A percentile compares a stretch with the other conserved stretches of the same genome.
Evolutionary conservation across 64 coral and sea anemone species (phyloP).

Genomic region (Exaiptasia diaphana): DNA sequence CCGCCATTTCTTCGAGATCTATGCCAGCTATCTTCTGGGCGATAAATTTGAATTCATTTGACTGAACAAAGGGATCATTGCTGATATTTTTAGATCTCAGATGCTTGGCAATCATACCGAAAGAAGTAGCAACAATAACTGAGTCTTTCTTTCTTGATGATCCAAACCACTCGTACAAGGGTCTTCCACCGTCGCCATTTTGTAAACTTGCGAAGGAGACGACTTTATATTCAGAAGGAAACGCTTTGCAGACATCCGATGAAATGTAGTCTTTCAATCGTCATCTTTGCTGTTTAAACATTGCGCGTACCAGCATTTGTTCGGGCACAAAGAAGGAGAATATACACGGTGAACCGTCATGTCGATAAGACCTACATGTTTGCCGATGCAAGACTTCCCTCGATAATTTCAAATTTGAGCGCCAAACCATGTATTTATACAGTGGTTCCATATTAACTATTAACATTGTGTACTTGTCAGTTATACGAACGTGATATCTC

Average conservation of each 20-base stretch:
- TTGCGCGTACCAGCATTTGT: neutral
- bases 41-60: no score
- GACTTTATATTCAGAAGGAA: neutral
- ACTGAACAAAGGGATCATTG: no score
- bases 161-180: neutral
- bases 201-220: neutral
- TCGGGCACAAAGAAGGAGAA: neutral
- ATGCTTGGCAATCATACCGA: neutral
- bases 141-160: neutral
- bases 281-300: neutral
- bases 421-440: conserved; percentile 11
- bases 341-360: neutral
- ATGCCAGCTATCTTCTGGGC: no score
- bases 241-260: neutral
- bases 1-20: neutral
- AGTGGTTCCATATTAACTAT: conserved; percentile 11
- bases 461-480: no score
- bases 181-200: neutral
- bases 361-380: neutral
- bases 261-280: neutral
- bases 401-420: neutral
- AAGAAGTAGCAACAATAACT: neutral
- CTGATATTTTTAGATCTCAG: neutral
- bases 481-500: no score
- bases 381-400: neutral